Evolutionary conservation across 1,140 invertebrate genomes (phyloP).

Genomic region (Dendroctonus ponderosae): DNA sequence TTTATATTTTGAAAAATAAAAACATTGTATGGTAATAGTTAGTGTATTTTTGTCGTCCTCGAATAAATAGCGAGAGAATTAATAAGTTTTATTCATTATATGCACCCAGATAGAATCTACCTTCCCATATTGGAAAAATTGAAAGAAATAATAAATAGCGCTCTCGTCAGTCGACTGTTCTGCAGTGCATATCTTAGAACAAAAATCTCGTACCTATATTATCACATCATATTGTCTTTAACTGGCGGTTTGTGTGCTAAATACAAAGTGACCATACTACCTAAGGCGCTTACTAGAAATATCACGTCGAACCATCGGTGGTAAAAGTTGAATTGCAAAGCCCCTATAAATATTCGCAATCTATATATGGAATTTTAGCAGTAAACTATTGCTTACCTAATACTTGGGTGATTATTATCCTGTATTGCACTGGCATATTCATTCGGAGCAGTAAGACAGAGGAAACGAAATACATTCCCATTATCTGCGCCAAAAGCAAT

Average conservation of each 20-base stretch:
- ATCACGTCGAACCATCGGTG: conserved; percentile 99
- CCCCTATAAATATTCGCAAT: conserved; percentile 58
- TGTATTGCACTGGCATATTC: conserved; percentile 99
- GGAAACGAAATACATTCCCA: conserved; percentile 99
- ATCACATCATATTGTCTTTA: conserved; percentile 48
- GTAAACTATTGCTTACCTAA: conserved; percentile 50
- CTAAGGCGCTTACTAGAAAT: conserved; percentile 94
- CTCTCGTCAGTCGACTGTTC: too few relatives aligned
- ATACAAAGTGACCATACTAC: conserved; percentile 94
- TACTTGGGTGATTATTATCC: conserved; percentile 96
- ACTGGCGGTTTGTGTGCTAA: conserved; percentile 84
- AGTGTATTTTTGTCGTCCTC: too few relatives aligned
- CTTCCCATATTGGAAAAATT: background rate
- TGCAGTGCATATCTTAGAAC: background rate
- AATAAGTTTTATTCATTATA: background rate
- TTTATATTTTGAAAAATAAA: conserved; percentile 18
- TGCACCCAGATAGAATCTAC: background rate
- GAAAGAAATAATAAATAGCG: background rate
- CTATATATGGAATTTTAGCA: background rate
- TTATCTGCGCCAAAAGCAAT: conserved; percentile 93
- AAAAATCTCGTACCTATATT: conserved; percentile 6
- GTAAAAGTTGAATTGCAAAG: conserved; percentile 99
- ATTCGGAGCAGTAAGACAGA: conserved; percentile 97
- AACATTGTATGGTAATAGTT: background rate
- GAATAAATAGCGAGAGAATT: background rate